Base-by-base conservation (phyloP, 2,113 vertebrate species). In the Silurus meridionalis region DNA sequence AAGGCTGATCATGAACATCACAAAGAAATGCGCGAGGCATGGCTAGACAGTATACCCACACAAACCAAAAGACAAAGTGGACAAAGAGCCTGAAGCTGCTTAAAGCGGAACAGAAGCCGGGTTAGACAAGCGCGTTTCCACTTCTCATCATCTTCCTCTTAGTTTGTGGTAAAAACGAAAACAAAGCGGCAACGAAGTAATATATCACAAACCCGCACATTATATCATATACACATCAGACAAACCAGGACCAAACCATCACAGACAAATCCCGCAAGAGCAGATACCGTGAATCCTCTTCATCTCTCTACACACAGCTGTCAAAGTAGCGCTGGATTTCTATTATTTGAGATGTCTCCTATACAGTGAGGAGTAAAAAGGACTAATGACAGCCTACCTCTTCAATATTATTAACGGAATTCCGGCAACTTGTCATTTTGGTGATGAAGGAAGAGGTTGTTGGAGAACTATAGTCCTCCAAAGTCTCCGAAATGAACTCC, bases 381-480 rank as follows among this genome's bases (percentile, higher is more conserved):
- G 25, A 13, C 10, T 9, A 6, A 28, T 23, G 17, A 46, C 53
- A 15, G 13, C 89, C 88, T 91, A 94, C 94, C 92, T 94, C 91
- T 64, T 95, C 92, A 63, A 94, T 87, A 86, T 78, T 92, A 81
- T 86, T 87, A 13, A 90, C 91, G 0, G 92, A 87, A 90, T 93
- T 94, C 87, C 93, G 91, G 86, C 92, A 94, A 87, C 82, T 87
- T 86, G 90, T 89, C 92, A 92, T 88, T 80, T 91, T 91, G 53
- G 89, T 94, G 89, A 85, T 53, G 0, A 95, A 94, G 37, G 92
- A 91, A 53, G 94, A 95, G 37, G 92, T 94, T 37, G 92, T 95
- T 19, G 93, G 93, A 0, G 92, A 95, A 84, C 91, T 93, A 89
- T 95, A 93, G 88, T 95, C 93, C 84, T 95, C 93, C 89, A 91